Conservation (phyloP, 2,113 vertebrate genomes). For the Callipepla squamata region DNA sequence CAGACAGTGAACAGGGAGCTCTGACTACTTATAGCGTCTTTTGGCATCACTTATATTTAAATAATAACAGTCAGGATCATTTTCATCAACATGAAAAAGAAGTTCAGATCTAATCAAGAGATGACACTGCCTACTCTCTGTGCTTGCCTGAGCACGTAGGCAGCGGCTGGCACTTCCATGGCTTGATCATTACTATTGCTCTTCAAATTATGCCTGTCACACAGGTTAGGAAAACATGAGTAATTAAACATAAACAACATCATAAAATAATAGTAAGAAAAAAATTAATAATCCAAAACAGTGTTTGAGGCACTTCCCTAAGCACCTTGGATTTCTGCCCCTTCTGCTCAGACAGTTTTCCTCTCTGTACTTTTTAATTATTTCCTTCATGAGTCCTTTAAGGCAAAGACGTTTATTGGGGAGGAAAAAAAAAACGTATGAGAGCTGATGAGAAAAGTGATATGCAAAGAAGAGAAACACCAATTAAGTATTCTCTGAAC, state of each 20-base stretch:
- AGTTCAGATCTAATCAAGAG: conserved; percentile 50
- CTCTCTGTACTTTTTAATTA: conserved; percentile 22
- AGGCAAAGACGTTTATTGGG: conserved; percentile 8
- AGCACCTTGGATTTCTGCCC: conserved; percentile 39
- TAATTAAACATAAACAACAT: conserved; percentile 53
- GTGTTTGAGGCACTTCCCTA: conserved; percentile 31
- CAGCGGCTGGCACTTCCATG: conserved; percentile 22
- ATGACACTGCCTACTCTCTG: conserved; percentile 29
- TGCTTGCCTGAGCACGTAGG: conserved; percentile 61
- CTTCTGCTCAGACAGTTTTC: conserved; percentile 39
- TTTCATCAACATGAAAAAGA: conserved; percentile 42
- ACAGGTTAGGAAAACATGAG: conserved; percentile 61
- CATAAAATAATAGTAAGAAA: conserved; percentile 55
- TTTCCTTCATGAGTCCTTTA: conserved; percentile 40
- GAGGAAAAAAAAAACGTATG: neutral
- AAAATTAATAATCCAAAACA: conserved; percentile 54
- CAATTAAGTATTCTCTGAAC: conserved; percentile 8
- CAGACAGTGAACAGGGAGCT: neutral
- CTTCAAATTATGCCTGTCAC: conserved; percentile 56
- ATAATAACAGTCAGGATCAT: conserved; percentile 27
- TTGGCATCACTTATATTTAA: conserved; percentile 24
- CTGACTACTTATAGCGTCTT: neutral
- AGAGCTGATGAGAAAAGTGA: conserved; percentile 44
- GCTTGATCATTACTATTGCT: conserved; percentile 44
- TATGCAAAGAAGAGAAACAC: conserved; percentile 13